These are phyloP conservation scores for Manduca sexta DNA, from an alignment of 1,140 invertebrate species.

Conservation along the genomic window DNA sequence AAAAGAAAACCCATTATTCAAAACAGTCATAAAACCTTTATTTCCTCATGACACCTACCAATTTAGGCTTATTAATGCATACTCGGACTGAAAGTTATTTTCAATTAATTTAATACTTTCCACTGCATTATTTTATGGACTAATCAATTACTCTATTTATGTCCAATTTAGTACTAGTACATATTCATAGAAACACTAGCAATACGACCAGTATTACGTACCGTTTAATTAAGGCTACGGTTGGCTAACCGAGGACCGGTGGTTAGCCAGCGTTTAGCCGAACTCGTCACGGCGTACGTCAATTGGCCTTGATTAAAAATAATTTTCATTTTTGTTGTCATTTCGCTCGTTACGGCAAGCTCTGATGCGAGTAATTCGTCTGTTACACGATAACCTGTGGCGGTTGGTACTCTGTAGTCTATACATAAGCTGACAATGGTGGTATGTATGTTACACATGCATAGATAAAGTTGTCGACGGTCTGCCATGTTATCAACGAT, in stretches of 20 bases:
- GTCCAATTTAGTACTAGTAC: not conserved
- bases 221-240: constrained; percentile 61
- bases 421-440: too few relatives aligned
- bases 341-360: constrained; percentile 45
- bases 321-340: constrained; percentile 69
- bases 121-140: too few relatives aligned
- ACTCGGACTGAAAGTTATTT: too few relatives aligned
- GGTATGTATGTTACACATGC: too few relatives aligned
- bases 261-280: constrained; percentile 33
- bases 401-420: too few relatives aligned
- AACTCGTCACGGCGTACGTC: constrained; percentile 35
- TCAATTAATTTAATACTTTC: too few relatives aligned
- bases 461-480: too few relatives aligned
- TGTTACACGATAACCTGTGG: constrained; percentile 16
- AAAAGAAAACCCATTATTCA: too few relatives aligned
- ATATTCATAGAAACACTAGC: constrained; percentile 5
- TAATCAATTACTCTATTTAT: not conserved
- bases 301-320: constrained; percentile 69
- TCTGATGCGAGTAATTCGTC: constrained; percentile 52
- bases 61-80: too few relatives aligned
- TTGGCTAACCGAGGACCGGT: constrained; percentile 36
- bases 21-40: too few relatives aligned
- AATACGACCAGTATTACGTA: constrained; percentile 14
- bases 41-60: too few relatives aligned
- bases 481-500: too few relatives aligned